Evolutionary conservation across 2,888 invertebrate species (phyloP), one percentile per base, ranked within the genome.

Genomic region (Hirtodrosophila cameraria): DNA sequence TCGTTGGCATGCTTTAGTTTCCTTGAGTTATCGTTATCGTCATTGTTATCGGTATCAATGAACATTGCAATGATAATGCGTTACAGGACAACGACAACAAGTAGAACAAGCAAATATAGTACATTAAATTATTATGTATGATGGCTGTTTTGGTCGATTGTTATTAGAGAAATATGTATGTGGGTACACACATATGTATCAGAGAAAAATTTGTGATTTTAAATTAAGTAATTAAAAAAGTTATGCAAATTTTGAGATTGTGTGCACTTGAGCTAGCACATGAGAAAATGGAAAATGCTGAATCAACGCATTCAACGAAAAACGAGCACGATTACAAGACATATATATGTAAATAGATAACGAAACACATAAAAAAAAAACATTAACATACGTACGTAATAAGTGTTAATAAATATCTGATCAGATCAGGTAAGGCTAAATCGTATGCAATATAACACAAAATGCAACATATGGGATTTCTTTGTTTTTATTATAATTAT

Each of bases 401-500:
- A 15, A 27, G 20, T 59, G 73, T 73, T 69, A 71, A 50, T 49
- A 23, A 36, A 35, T 28, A 35, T 42, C 15, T n/a, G 12, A 42
- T 41, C 46, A 30, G 20, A 41, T 33, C 18, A 25, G 12, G 33
- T 53, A 30, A 45, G 39, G 39, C 28, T 16, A 27, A 31, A 58
- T 46, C 18, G 61, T 3, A 78, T 50, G 49, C 71, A 53, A 62
- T 50, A 42, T 30, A 66, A 53, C 30, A 59, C 53, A 69, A 50
- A 73, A 69, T 73, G 65, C 68, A 71, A 68, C 57, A 65, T 27
- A 72, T 49, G 35, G 60, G 53, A 41, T 39, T 54, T 18, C 11
- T 25, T 48, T 27, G 41, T 33, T 46, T 49, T 54, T 31, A 31
- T 57, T 63, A 28, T 50, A 33, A 30, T 49, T 53, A 27, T 35